Conservation (phyloP, 1,140 invertebrate genomes). For the Heterodera schachtii region DNA sequence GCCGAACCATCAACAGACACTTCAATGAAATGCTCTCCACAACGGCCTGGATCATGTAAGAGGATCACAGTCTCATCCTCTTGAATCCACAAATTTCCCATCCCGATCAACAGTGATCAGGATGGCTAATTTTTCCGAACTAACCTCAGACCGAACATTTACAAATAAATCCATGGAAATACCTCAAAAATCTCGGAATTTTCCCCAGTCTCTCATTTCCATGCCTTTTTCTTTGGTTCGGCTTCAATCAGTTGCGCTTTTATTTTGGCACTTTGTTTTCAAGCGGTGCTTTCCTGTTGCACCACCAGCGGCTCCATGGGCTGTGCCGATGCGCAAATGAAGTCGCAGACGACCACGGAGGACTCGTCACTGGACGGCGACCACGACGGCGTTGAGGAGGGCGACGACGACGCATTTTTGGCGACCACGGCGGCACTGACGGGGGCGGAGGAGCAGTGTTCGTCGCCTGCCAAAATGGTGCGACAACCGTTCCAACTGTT, state of each 20-base stretch:
- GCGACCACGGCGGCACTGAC: neutral
- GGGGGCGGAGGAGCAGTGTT: neutral
- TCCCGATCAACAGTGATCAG: no score
- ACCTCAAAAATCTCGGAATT: no score
- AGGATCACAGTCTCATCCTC: no score
- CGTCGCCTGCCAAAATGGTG: constrained; percentile 10
- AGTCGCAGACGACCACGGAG: constrained; percentile 25
- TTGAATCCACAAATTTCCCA: no score
- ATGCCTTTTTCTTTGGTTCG: no score
- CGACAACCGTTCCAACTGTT: constrained; percentile 26
- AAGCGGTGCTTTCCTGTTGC: constrained; percentile 8
- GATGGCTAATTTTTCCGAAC: no score
- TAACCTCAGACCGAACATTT: no score
- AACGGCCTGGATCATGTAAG: constrained; percentile 21
- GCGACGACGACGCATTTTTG: constrained; percentile 24
- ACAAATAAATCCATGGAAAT: no score
- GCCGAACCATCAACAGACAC: constrained; percentile 16
- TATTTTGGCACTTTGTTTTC: no score
- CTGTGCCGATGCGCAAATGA: constrained; percentile 22
- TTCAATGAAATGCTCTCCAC: constrained; percentile 41
- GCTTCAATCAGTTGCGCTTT: no score
- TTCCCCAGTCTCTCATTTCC: no score
- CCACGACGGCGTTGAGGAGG: neutral
- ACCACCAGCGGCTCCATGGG: constrained; percentile 20
- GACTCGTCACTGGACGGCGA: neutral